These are phyloP conservation scores for Octodon degus DNA, from an alignment of 2,113 vertebrate species.

Conservation along the genomic window DNA sequence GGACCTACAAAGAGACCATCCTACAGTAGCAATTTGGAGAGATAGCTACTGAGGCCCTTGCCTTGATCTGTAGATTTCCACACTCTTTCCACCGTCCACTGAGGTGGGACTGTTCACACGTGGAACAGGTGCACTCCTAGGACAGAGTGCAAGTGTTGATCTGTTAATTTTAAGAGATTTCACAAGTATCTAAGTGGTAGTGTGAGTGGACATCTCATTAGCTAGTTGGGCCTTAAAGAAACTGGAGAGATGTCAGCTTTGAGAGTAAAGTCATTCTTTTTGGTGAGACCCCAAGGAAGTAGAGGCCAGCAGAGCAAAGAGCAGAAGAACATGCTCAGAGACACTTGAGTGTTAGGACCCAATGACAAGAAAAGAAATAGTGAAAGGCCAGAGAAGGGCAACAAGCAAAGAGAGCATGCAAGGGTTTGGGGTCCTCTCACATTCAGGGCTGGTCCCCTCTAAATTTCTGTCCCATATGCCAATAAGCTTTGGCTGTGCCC, in stretches of 20 bases:
- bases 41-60: fast-evolving
- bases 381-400: too few species aligned
- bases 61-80: fast-evolving
- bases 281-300: neutral
- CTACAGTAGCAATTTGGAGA: neutral
- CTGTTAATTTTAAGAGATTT: neutral
- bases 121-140: neutral
- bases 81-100: neutral
- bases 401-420: too few species aligned
- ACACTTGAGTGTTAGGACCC: too few species aligned
- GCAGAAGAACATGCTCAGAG: neutral
- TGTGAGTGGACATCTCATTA: too few species aligned
- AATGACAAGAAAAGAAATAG: neutral
- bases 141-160: neutral
- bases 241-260: neutral
- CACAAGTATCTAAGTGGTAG: too few species aligned
- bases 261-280: neutral
- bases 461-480: neutral
- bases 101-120: neutral
- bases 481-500: neutral
- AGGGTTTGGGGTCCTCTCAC: neutral
- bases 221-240: neutral
- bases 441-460: neutral
- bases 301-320: neutral
- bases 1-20: neutral